phyloP scores from a whole-genome alignment of 1,140 invertebrate genomes.

The Drosophila melanica region DNA sequence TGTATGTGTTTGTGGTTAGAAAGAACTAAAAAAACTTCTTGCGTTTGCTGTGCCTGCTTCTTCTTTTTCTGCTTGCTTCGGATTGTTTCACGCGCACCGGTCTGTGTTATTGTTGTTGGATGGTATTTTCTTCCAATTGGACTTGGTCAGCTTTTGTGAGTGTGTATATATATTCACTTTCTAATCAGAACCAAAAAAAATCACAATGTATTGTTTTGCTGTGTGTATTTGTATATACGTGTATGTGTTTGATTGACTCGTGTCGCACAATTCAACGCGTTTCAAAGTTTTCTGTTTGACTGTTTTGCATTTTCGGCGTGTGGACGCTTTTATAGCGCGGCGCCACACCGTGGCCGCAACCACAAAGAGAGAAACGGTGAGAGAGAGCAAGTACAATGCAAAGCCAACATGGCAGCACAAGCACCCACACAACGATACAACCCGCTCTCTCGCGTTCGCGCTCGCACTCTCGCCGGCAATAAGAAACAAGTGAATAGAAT shows the following conservation, averaged over 20 bases:
- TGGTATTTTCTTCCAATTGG: conserved; percentile 20
- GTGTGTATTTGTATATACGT: conserved; percentile 44
- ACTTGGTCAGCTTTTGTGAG: conserved; percentile 38
- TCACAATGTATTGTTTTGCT: conserved; percentile 46
- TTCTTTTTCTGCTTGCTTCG: conserved; percentile 24
- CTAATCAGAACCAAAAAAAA: conserved; percentile 72
- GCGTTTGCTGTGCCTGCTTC: conserved; percentile 25
- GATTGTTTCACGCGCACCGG: conserved; percentile 47
- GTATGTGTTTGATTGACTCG: conserved; percentile 24
- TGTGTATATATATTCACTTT: conserved; percentile 55
- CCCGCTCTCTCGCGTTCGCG: conserved; percentile 8
- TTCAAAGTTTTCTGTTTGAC: conserved; percentile 59
- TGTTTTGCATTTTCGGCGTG: conserved; percentile 66
- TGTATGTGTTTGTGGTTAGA: conserved; percentile 33
- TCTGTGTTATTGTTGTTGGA: conserved; percentile 22
- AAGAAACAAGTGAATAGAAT: conserved; percentile 37
- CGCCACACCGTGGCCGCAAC: conserved; percentile 17
- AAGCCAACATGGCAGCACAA: conserved; percentile 16
- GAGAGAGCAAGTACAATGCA: conserved; percentile 13
- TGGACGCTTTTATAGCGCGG: conserved; percentile 64
- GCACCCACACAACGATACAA: conserved; percentile 35
- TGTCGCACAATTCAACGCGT: conserved; percentile 60
- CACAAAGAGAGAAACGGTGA: conserved; percentile 14
- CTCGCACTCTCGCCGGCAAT: conserved; percentile 22
- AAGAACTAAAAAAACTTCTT: conserved; percentile 41